Base-by-base conservation (phyloP, 2,113 vertebrate species). In the Cyprinodon tularosa region DNA sequence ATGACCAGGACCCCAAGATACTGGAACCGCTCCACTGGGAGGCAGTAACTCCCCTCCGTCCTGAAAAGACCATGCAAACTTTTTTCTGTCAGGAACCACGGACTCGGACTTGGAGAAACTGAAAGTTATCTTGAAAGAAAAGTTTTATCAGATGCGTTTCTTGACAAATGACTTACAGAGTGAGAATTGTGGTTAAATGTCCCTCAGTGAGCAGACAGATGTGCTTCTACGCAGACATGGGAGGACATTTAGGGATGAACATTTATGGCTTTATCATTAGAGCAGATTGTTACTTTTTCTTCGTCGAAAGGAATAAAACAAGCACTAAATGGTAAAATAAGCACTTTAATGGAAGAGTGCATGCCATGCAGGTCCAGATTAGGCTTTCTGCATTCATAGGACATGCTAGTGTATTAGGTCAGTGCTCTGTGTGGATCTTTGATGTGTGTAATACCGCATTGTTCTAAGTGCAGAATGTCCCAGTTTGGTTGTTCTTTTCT, bases 401-500 rank as follows among this genome's bases (percentile, higher is more conserved):
- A 45, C 68, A 79, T 75, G 72, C 39, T 8, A 14, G 47, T 81
- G 63, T 78, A 75, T 87, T 84, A 87, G 84, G 83, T 85, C 87
- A 88, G 20, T 72, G 81, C 67, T 62, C 72, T 73, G 63, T 47
- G 47, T 67, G 68, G 76, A 64, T 87, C n/a, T 40, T 57, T 66
- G 77, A 50, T n/a, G 17, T 82, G 70, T 84, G 76, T 82, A 88
- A 84, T 67, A 76, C 81, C 78, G 82, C 84, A 75, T 90, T 91
- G 90, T 92, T 88, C 74, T 91, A 91, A 92, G 91, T n/a, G 66
- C 85, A 86, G 74, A 88, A 88, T 91, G 90, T 67, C 89, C 90
- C 82, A 88, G 86, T 89, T 89, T 88, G 84, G 42, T 80, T 59
- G 44, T 77, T 86, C 78, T 85, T 83, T 86, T 79, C 71, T 84